Evolutionary conservation across 2,888 invertebrate species (phyloP), one percentile per base, ranked within the genome.

Genomic region (Spialia ferax): DNA sequence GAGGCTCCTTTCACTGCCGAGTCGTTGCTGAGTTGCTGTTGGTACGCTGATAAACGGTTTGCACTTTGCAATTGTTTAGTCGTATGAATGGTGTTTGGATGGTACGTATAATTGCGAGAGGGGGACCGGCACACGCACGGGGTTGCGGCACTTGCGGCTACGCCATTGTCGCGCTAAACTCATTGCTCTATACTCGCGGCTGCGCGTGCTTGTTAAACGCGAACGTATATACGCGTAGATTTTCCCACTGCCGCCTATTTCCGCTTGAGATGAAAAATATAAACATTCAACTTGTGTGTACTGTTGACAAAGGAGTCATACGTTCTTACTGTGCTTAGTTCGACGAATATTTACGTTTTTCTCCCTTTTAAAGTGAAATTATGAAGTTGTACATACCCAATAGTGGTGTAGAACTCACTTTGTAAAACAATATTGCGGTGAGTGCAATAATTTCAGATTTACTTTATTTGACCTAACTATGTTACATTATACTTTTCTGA

Each of bases 381-480:
- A 66, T 67, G 60, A 62, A 23, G 29, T 26, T 35, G 61, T 48
- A 35, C 18, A 32, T 3, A n/a, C n/a, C n/a, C n/a, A 13, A n/a
- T 64, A 15, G n/a, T 42, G 54, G 52, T 65, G 38, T 61, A 48
- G 61, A 45, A 42, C 84, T 80, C 79, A 82, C 83, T 88, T 89
- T 83, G 77, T 78, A 76, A 82, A 61, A 13, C 42, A 54, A 29
- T 22, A 22, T 73, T 80, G 75, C 77, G 87, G 91, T 90, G 78
- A 88, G 88, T 86, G 72, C 72, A 67, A 73, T n/a, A n/a, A 68
- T 69, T 56, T 32, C 35, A 61, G 20, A 32, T 64, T 23, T n/a
- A 29, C 42, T 54, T n/a, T 54, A 15, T 15, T 22, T 13, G n/a
- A n/a, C n/a, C n/a, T n/a, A n/a, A n/a, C n/a, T n/a, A n/a, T n/a